Evolutionary conservation across 2,888 invertebrate species (phyloP).

Genomic region (Meloe dianella): DNA sequence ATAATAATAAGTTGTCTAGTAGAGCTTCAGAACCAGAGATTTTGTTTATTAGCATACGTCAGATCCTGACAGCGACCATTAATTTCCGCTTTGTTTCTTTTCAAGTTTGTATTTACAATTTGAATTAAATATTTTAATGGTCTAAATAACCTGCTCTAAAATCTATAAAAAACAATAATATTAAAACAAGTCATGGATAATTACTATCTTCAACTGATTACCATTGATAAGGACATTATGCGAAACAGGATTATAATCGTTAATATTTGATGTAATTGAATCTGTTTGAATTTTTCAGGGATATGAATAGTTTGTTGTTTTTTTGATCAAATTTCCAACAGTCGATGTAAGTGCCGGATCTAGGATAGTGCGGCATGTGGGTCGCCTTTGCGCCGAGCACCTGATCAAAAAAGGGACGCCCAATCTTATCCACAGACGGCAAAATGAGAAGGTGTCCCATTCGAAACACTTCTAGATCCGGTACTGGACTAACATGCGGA

Average conservation of each 20-base stretch:
- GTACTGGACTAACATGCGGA: too few species aligned
- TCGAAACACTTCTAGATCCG: too few species aligned
- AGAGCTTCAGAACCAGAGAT: conserved; percentile 16
- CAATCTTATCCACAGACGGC: too few species aligned
- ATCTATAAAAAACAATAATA: not conserved
- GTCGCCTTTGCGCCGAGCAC: too few species aligned
- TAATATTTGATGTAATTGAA: too few species aligned
- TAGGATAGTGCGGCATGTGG: too few species aligned
- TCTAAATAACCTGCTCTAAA: not conserved
- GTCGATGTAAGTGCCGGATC: too few species aligned
- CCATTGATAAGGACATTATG: not conserved
- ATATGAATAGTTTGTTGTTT: not conserved
- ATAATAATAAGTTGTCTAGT: not conserved
- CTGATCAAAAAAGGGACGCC: too few species aligned
- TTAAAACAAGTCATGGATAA: not conserved
- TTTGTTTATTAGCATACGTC: conserved; percentile 33
- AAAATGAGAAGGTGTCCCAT: too few species aligned
- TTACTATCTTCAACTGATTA: not conserved
- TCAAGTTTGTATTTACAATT: not conserved
- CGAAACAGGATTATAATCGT: not conserved
- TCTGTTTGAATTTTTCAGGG: not conserved
- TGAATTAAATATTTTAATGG: conserved; percentile 9
- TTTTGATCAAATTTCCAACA: not conserved
- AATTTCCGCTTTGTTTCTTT: conserved; percentile 33
- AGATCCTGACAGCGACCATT: conserved; percentile 26